phyloP scores from a whole-genome alignment of 2,113 vertebrate genomes.

The Circaetus gallicus region DNA sequence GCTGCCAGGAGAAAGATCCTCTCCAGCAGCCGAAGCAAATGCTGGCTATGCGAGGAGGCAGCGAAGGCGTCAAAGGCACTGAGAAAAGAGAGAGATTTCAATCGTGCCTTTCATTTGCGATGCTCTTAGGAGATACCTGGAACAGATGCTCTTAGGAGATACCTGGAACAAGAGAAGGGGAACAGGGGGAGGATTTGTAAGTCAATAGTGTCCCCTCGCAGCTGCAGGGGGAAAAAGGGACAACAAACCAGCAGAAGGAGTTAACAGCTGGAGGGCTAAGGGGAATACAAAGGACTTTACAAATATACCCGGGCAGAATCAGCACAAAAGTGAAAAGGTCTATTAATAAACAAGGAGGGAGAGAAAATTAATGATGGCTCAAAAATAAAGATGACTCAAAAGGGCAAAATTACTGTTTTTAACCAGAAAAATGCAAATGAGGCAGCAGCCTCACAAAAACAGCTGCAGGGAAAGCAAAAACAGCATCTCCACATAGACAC shows the following conservation, averaged over 20 bases:
- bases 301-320: constrained; percentile 48
- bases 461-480: constrained; percentile 36
- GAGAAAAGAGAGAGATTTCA: constrained; percentile 22
- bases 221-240: background rate
- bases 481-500: background rate
- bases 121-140: constrained; percentile 5
- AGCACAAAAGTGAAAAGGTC: constrained; percentile 47
- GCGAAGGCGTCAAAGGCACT: background rate
- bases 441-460: background rate
- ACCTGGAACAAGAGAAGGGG: background rate
- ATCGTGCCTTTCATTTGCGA: background rate
- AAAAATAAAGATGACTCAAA: constrained; percentile 65
- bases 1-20: background rate
- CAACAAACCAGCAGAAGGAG: constrained; percentile 9
- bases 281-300: constrained; percentile 45
- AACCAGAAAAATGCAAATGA: constrained; percentile 47
- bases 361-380: constrained; percentile 58
- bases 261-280: background rate
- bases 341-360: constrained; percentile 64
- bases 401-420: constrained; percentile 52
- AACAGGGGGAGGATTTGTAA: background rate
- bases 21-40: background rate
- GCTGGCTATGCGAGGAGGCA: accelerated
- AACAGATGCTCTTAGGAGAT: background rate
- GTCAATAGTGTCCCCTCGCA: background rate